Conservation (phyloP, 2,888 invertebrate species). For the Conchocele bisecta region DNA sequence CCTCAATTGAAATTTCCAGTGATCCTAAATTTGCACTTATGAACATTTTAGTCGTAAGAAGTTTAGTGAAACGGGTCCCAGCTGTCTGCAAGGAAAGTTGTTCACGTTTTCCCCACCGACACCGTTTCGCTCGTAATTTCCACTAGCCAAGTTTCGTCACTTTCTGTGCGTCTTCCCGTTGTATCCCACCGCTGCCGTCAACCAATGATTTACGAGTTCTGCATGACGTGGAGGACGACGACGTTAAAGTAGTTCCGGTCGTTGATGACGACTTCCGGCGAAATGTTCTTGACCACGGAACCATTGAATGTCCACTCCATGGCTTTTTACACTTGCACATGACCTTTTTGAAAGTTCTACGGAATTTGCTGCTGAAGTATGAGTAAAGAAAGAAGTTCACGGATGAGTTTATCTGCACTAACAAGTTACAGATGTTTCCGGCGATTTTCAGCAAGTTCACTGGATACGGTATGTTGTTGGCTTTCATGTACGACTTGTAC, state of each 20-base stretch:
- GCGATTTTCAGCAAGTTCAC: slow-evolving; percentile 78
- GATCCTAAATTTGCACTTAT: no score
- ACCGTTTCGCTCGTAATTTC: no score
- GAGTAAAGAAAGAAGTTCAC: slow-evolving; percentile 91
- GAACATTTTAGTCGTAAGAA: no score
- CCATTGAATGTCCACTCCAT: slow-evolving; percentile 1
- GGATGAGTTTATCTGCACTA: slow-evolving; percentile 89
- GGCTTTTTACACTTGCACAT: slow-evolving; percentile 58
- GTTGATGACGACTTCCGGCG: slow-evolving; percentile 17
- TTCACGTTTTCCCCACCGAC: no score
- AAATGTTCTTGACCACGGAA: slow-evolving; percentile 15
- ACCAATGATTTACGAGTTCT: no score
- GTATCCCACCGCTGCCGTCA: no score
- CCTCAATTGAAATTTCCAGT: no score
- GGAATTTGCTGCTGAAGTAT: slow-evolving; percentile 89
- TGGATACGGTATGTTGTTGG: slow-evolving; percentile 48
- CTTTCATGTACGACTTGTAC: slow-evolving; percentile 81
- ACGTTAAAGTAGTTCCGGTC: slow-evolving; percentile 20
- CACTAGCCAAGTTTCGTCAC: no score
- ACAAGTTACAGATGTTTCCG: slow-evolving; percentile 89
- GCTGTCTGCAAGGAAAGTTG: no score
- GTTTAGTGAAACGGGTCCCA: no score
- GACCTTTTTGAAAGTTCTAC: slow-evolving; percentile 84
- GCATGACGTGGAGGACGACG: no score
- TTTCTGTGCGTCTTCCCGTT: no score